These are phyloP conservation scores for Dioctria rufipes DNA, from an alignment of 2,888 invertebrate species.

Conservation along the genomic window DNA sequence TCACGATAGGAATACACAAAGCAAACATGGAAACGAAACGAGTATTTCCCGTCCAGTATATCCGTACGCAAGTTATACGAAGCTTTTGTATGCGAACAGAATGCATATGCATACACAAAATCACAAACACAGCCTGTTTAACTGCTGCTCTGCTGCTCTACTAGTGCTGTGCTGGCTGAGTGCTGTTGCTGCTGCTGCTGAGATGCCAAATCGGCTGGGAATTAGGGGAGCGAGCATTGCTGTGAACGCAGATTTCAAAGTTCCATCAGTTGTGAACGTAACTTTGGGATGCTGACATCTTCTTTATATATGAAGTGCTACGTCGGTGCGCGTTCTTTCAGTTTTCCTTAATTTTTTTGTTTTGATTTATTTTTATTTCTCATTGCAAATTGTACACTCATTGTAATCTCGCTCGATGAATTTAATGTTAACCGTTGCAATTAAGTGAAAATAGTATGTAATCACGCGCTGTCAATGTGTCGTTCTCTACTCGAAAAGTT, in stretches of 20 bases:
- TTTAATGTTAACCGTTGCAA: neutral
- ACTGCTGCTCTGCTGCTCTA: too few species aligned
- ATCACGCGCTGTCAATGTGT: constrained; percentile 4
- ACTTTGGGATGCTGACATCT: constrained; percentile 49
- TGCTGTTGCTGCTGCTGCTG: neutral
- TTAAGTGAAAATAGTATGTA: constrained; percentile 24
- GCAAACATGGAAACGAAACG: neutral
- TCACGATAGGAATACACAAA: neutral
- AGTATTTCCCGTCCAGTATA: neutral
- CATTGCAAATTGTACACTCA: neutral
- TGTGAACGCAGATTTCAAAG: neutral
- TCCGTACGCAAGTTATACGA: too few species aligned
- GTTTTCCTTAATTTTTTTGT: constrained; percentile 42
- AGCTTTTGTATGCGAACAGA: too few species aligned
- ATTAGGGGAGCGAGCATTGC: neutral
- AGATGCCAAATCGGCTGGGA: constrained; percentile 48
- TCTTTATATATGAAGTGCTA: constrained; percentile 38
- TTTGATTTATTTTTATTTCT: constrained; percentile 42
- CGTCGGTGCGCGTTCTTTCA: constrained; percentile 41
- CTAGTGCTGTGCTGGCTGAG: neutral
- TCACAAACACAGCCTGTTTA: too few species aligned
- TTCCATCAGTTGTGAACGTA: constrained; percentile 47
- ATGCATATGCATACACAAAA: too few species aligned
- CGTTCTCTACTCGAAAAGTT: neutral
- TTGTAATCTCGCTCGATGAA: constrained; percentile 16